Evolutionary conservation across 2,888 invertebrate genomes (phyloP).

Genomic region (Calliscelio sp.): DNA sequence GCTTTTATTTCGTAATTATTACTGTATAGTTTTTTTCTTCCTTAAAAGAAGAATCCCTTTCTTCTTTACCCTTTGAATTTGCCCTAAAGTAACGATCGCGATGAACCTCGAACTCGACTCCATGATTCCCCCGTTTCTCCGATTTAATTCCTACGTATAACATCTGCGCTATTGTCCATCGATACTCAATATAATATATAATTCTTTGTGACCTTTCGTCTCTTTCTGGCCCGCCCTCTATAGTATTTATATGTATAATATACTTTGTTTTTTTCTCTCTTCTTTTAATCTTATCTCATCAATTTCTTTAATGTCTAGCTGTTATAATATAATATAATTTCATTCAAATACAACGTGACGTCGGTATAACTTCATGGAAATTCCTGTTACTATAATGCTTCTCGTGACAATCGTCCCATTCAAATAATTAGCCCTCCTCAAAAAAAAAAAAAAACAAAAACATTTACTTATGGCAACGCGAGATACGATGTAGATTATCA

Average conservation of each 20-base stretch:
- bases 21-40: neutral
- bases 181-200: constrained; percentile 77
- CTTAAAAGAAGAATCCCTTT: constrained; percentile 42
- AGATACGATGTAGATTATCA: constrained; percentile 37
- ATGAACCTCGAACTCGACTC: constrained; percentile 39
- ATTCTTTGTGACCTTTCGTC: constrained; percentile 73
- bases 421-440: no score
- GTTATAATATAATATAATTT: no score
- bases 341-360: constrained; percentile 57
- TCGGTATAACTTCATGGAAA: no score
- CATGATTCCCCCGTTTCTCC: constrained; percentile 19
- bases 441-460: constrained; percentile 17
- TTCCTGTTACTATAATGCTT: no score
- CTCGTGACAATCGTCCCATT: no score
- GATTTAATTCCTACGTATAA: constrained; percentile 63
- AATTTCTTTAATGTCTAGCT: no score
- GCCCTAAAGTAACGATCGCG: constrained; percentile 54
- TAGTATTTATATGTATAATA: no score
- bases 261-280: neutral
- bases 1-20: no score
- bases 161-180: constrained; percentile 82
- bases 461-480: constrained; percentile 57
- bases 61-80: constrained; percentile 27
- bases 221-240: no score
- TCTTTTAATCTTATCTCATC: constrained; percentile 50